phyloP scores from a whole-genome alignment of 2,888 invertebrate genomes.

The Ophion slaviceki region DNA sequence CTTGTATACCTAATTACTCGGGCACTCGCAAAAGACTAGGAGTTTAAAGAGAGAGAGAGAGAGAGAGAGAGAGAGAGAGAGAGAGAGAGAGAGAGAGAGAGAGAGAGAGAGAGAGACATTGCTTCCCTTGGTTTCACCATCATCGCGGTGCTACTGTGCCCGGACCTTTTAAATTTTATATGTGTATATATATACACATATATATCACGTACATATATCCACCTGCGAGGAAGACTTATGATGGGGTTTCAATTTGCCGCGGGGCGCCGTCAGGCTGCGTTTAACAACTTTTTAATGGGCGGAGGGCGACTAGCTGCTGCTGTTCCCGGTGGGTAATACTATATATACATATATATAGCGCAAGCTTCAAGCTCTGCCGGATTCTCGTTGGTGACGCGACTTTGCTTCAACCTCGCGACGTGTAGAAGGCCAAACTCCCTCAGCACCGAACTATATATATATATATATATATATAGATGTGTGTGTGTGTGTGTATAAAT shows the following conservation, averaged over 20 bases:
- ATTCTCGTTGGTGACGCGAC: slow-evolving; percentile 23
- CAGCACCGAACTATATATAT: too few relatives aligned
- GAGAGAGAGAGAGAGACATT: slow-evolving; percentile 30
- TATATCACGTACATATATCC: slow-evolving; percentile 73
- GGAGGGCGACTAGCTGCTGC: slow-evolving; percentile 59
- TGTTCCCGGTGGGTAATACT: slow-evolving; percentile 17
- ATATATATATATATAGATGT: too few relatives aligned
- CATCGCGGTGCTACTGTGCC: slow-evolving; percentile 52
- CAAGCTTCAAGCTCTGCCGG: slow-evolving; percentile 51
- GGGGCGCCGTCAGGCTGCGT: slow-evolving; percentile 83
- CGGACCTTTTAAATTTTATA: slow-evolving; percentile 63
- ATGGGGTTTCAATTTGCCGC: slow-evolving; percentile 83
- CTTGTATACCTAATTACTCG: slow-evolving; percentile 76
- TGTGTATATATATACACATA: slow-evolving; percentile 73
- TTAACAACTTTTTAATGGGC: slow-evolving; percentile 83
- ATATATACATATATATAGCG: background rate
- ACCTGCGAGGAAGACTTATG: slow-evolving; percentile 81
- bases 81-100: slow-evolving; percentile 11
- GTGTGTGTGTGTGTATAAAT: too few relatives aligned
- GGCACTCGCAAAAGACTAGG: slow-evolving; percentile 66
- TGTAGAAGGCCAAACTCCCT: background rate
- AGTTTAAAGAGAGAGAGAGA: slow-evolving; percentile 50
- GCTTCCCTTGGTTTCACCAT: slow-evolving; percentile 40
- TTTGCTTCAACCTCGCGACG: slow-evolving; percentile 19
- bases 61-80: slow-evolving; percentile 12